Percentiles rank a stretch among this genome's conserved stretches.
Evolutionary conservation across 2,888 invertebrate genomes (phyloP).

Genomic region (Sipunculus nudus): DNA sequence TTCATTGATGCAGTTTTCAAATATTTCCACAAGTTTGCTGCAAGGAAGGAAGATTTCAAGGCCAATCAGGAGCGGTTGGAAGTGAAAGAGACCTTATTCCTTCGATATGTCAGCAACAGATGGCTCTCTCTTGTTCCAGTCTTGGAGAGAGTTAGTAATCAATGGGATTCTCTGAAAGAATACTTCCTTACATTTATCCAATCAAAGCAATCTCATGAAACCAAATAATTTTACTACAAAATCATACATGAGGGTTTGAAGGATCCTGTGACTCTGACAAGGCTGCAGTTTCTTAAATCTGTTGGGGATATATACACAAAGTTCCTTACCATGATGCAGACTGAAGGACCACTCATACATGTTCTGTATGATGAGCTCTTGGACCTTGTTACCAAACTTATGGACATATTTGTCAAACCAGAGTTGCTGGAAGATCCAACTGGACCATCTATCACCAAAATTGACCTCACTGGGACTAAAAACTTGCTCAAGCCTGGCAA

Average conservation of each 20-base stretch:
- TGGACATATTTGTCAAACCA: neutral
- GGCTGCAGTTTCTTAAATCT: conserved; percentile 2
- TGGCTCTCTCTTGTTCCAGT: conserved; percentile 4
- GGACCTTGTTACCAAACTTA: neutral
- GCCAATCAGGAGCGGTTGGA: neutral
- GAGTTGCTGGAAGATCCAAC: neutral
- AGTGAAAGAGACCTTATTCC: neutral
- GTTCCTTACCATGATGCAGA: neutral
- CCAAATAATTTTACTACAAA: neutral
- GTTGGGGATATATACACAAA: neutral
- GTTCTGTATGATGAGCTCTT: neutral
- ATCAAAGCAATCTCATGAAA: neutral
- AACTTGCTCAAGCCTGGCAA: neutral
- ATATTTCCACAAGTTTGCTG: neutral
- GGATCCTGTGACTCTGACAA: neutral
- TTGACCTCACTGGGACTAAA: neutral
- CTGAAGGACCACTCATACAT: neutral
- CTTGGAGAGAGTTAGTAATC: neutral
- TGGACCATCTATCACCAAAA: neutral
- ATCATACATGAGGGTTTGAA: neutral
- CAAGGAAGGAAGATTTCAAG: neutral
- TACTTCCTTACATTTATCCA: neutral
- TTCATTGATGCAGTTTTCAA: conserved; percentile 1
- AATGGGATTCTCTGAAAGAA: neutral
- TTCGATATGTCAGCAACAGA: neutral